These are phyloP conservation scores for Battus philenor DNA, from an alignment of 1,140 invertebrate species.

Conservation along the genomic window DNA sequence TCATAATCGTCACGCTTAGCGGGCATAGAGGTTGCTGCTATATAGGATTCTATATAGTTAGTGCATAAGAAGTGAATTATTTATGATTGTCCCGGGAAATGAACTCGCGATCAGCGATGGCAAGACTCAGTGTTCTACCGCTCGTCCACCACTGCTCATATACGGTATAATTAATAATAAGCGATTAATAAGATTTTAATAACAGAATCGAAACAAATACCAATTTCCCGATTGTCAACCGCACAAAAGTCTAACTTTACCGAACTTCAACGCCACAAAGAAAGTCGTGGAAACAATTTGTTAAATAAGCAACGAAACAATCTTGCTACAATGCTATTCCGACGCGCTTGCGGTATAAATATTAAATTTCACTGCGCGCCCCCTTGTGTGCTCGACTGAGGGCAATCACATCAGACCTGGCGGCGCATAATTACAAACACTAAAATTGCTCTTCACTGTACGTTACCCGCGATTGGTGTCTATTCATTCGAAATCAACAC, in stretches of 20 bases:
- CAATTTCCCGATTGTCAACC: background rate
- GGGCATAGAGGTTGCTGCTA: too few relatives aligned
- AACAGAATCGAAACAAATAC: too few relatives aligned
- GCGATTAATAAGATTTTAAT: too few relatives aligned
- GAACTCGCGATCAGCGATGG: too few relatives aligned
- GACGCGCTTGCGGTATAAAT: conserved; percentile 20
- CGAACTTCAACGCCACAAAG: conserved; percentile 13
- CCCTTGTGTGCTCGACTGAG: conserved; percentile 3
- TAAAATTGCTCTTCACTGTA: conserved; percentile 5
- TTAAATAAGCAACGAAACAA: conserved; percentile 35
- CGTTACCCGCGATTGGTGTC: background rate
- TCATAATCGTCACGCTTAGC: too few relatives aligned
- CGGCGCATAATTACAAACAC: conserved; percentile 14
- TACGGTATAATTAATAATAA: too few relatives aligned
- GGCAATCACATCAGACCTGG: conserved; percentile 19
- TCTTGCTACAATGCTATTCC: conserved; percentile 20
- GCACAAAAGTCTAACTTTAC: conserved; percentile 10
- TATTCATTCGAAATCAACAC: too few relatives aligned
- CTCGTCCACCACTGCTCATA: too few relatives aligned
- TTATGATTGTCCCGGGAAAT: too few relatives aligned
- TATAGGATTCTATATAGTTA: too few relatives aligned
- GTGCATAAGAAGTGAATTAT: too few relatives aligned
- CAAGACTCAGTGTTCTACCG: too few relatives aligned
- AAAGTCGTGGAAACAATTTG: conserved; percentile 22
- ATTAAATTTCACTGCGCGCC: conserved; percentile 22